Evolutionary conservation across 2,888 invertebrate species (phyloP), one percentile per base, ranked within the genome.

Genomic region (Lamellibrachia satsuma): DNA sequence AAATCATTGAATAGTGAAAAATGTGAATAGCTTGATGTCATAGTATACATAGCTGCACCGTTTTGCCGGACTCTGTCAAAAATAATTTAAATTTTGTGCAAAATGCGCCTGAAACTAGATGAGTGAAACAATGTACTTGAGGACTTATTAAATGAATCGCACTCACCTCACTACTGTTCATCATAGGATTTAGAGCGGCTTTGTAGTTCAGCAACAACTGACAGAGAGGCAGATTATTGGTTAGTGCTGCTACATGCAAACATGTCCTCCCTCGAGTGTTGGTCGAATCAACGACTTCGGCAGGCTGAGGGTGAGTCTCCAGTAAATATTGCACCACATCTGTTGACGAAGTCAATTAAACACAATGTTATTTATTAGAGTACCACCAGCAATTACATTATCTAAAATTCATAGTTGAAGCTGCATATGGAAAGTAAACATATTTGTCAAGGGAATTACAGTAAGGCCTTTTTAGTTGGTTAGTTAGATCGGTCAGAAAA

Each of bases 221-320:
- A 96, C 99, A 99, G 97, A 99, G 98, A 96, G 99, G 99, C 6
- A 99, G 97, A 96, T 99, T 98, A 95, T 99, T 99, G 95, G 98
- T 98, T 91, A 98, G 97, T 9, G 99, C 99, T 0, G 99, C 99
- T 93, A 99, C 98, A 96, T 99, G 99, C 91, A 99, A 97, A 51
- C 99, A 98, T 52, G 98, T 98, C 93, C 99, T 97, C 0, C 99
- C 99, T 96, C 99, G 99, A 95, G 98, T 98, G 96, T 99, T 99
- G 4, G 98, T 94, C n/a, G 98, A 91, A 98, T 98, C 96, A 98
- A 99, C 92, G 98, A 98, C 95, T 6, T 98, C 98, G 1, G 91
- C 90, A 6, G 52, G 8, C 39, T 92, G 90, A 22, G 92, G 52
- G 7, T 91, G 90, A 90, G 75, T 90, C 52, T 94, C 94, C 52